phyloP scores from a whole-genome alignment of 2,797 vertebrate species.

The Schizothorax lantsangensis region DNA sequence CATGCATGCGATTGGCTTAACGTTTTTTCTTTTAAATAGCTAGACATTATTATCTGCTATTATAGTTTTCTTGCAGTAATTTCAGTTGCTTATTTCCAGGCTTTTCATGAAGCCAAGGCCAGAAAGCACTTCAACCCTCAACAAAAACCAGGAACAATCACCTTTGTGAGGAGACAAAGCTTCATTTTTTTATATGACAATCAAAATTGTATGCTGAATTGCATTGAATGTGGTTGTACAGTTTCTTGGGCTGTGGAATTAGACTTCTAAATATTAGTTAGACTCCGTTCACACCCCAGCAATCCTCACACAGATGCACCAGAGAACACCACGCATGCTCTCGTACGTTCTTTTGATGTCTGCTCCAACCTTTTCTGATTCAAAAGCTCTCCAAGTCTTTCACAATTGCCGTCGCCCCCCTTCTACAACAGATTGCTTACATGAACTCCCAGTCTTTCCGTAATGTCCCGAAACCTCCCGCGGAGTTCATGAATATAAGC shows the following conservation, averaged over 20 bases:
- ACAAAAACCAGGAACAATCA: background rate
- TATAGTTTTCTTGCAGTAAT: background rate
- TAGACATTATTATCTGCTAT: background rate
- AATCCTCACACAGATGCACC: background rate
- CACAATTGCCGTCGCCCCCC: background rate
- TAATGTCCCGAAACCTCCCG: conserved; percentile 44
- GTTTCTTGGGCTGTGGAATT: background rate
- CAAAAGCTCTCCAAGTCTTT: conserved; percentile 37
- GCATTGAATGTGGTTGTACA: background rate
- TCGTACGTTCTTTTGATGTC: background rate
- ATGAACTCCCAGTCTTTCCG: conserved; percentile 30
- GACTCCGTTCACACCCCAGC: background rate
- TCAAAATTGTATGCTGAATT: background rate
- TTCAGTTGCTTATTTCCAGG: background rate
- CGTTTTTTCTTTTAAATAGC: background rate
- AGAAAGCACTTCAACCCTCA: background rate
- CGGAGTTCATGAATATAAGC: conserved; percentile 49
- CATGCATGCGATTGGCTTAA: background rate
- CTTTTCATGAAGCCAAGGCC: background rate
- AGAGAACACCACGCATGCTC: background rate
- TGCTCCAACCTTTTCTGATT: conserved; percentile 16
- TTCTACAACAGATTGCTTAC: conserved; percentile 36
- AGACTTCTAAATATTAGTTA: background rate
- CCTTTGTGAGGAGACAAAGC: background rate
- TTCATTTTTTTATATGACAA: background rate